Conservation (phyloP, 2,113 vertebrate species). For the Nibea coibor region DNA sequence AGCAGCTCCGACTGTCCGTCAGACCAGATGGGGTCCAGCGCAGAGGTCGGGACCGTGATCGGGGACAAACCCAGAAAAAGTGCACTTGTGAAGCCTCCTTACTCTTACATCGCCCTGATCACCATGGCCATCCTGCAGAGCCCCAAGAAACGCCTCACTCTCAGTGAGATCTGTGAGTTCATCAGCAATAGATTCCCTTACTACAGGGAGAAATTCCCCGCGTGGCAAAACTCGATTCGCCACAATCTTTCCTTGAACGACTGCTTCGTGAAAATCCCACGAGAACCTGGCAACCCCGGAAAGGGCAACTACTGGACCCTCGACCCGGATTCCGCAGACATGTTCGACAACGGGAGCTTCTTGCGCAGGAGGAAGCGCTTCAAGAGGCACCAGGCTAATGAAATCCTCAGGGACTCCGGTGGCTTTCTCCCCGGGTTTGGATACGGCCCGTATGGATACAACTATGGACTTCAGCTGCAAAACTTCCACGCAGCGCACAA, state of each 20-base stretch:
- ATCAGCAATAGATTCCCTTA: slow-evolving; percentile 96
- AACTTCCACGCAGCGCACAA: slow-evolving; percentile 88
- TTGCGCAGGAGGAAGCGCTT: slow-evolving; percentile 94
- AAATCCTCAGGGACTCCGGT: slow-evolving; percentile 91
- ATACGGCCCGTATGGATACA: slow-evolving; percentile 95
- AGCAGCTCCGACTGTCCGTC: slow-evolving; percentile 82
- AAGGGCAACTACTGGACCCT: slow-evolving; percentile 98
- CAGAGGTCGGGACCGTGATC: slow-evolving; percentile 64
- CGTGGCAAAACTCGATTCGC: slow-evolving; percentile 95
- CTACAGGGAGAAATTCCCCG: slow-evolving; percentile 95
- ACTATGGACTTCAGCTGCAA: slow-evolving; percentile 94
- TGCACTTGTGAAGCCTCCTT: slow-evolving; percentile 90
- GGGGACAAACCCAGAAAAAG: slow-evolving; percentile 89
- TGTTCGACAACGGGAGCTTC: slow-evolving; percentile 96
- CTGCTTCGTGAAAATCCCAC: slow-evolving; percentile 95
- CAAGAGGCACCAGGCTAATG: slow-evolving; percentile 90
- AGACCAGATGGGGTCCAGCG: slow-evolving; percentile 75
- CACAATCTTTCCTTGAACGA: slow-evolving; percentile 95
- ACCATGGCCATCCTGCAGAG: slow-evolving; percentile 98
- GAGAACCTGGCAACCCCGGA: slow-evolving; percentile 91
- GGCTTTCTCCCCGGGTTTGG: slow-evolving; percentile 95
- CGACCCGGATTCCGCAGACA: slow-evolving; percentile 95
- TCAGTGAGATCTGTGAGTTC: slow-evolving; percentile 98
- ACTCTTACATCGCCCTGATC: slow-evolving; percentile 97
- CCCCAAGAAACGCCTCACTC: slow-evolving; percentile 94